phyloP scores from a whole-genome alignment of 1,140 invertebrate species.

The Acromyrmex heyeri region DNA sequence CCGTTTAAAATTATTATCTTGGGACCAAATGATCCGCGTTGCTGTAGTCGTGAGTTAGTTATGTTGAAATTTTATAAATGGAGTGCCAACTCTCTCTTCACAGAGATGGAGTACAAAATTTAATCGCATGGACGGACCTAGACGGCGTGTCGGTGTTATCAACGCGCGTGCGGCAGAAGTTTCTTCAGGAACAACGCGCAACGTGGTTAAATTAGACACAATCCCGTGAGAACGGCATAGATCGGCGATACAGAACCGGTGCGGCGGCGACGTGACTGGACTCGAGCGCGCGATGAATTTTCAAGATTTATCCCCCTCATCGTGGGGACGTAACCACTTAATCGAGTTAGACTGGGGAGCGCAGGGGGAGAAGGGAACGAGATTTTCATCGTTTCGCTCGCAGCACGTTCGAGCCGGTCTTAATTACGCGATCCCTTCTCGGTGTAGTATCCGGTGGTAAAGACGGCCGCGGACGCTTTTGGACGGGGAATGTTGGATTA shows the following conservation, averaged over 20 bases:
- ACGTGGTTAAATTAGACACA: slow-evolving; percentile 41
- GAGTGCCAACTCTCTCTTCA: too few relatives aligned
- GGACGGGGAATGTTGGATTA: slow-evolving; percentile 64
- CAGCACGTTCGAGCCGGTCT: slow-evolving; percentile 65
- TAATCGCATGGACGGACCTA: neutral
- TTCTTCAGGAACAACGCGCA: neutral
- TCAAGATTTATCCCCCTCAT: slow-evolving; percentile 68
- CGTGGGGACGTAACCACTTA: slow-evolving; percentile 66
- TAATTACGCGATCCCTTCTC: slow-evolving; percentile 74
- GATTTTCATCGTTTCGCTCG: slow-evolving; percentile 67
- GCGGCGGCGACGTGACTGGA: slow-evolving; percentile 49
- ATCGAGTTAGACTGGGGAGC: slow-evolving; percentile 59
- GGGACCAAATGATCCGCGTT: too few relatives aligned
- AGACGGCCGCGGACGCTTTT: slow-evolving; percentile 62
- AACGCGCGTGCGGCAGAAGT: neutral
- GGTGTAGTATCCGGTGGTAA: slow-evolving; percentile 62
- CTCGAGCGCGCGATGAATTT: slow-evolving; percentile 64
- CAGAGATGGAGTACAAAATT: too few relatives aligned
- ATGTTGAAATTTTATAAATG: too few relatives aligned
- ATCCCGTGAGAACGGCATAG: slow-evolving; percentile 19
- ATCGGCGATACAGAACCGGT: slow-evolving; percentile 29
- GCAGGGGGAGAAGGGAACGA: slow-evolving; percentile 14
- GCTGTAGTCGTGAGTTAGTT: too few relatives aligned
- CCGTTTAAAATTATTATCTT: too few relatives aligned
- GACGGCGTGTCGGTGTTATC: neutral